Base-by-base conservation (phyloP, 2,888 invertebrate genomes). In the Microctonus aethiopoides region DNA sequence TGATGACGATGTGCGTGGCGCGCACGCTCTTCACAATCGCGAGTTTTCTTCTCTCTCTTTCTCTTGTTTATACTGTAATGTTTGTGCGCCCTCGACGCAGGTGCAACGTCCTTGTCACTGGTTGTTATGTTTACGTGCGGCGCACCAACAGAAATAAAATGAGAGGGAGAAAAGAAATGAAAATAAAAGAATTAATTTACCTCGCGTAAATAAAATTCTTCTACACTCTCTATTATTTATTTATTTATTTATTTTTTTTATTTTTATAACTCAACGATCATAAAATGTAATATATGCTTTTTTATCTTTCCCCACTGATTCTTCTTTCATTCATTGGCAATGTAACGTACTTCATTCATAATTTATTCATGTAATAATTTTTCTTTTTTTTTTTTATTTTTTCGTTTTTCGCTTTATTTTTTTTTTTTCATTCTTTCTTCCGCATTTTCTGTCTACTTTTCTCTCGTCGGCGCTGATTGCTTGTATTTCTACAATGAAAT, bases 1-100 rank as follows among this genome's bases (percentile, higher is more conserved):
- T n/a, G n/a, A n/a, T n/a, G n/a, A n/a, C n/a, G n/a, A n/a, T n/a
- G 34, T 63, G 34, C 52, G 52, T 34, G 52, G 6, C 20, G 46
- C 46, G 46, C 46, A 46, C 20, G 46, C 46, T 46, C 20, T 46
- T n/a, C 16, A 46, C 26, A 26, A 22, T 22, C 36, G 32, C n/a
- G n/a, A n/a, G 29, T 46, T 24, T 39, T 46, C n/a, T 46, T 46
- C 62, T 34, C 61, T 36, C 34, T 54, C 46, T 52, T 56, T 52
- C 69, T 64, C 68, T 22, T 63, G 65, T 62, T 67, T 65, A 57
- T n/a, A n/a, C n/a, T n/a, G n/a, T n/a, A 16, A 16, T 16, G 46
- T 46, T 46, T 20, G 1, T 36, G 16, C 66, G 56, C 36, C 41
- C 13, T 26, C 26, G 32, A 63, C 52, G 52, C 63, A 63, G 63